Conservation (phyloP, 2,888 invertebrate genomes). For the Troides helena region DNA sequence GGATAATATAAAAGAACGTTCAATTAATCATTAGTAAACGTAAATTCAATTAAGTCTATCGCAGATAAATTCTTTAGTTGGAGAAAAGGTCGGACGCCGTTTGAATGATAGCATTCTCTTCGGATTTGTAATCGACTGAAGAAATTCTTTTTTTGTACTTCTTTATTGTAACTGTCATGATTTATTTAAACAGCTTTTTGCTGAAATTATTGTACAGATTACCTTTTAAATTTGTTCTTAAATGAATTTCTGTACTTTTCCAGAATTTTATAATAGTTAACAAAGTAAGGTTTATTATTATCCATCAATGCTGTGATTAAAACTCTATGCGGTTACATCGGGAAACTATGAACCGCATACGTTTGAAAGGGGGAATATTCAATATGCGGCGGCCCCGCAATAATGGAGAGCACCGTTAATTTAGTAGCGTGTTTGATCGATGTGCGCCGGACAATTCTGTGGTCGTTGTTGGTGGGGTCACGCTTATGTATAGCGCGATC, state of each 20-base stretch:
- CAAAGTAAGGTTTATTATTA: too few species aligned
- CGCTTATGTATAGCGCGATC: background rate
- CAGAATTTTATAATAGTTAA: too few species aligned
- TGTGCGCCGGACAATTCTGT: conserved; percentile 40
- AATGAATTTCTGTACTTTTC: too few species aligned
- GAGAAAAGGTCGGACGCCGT: background rate
- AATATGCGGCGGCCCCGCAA: conserved; percentile 54
- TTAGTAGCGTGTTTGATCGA: conserved; percentile 72
- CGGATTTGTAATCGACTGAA: conserved; percentile 7
- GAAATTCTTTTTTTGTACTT: conserved; percentile 6
- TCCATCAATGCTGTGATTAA: background rate
- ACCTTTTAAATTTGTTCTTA: too few species aligned
- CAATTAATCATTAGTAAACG: conserved; percentile 5
- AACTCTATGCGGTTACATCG: conserved; percentile 15
- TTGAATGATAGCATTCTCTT: conserved; percentile 18
- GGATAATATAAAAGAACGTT: background rate
- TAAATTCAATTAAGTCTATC: conserved; percentile 15
- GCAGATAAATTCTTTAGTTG: conserved; percentile 5
- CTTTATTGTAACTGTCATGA: background rate
- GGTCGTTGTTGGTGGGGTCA: conserved; percentile 4
- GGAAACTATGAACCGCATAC: conserved; percentile 36
- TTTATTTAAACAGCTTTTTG: background rate
- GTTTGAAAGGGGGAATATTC: conserved; percentile 1
- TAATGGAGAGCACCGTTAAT: conserved; percentile 70
- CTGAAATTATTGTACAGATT: too few species aligned